phyloP scores from a whole-genome alignment of 1,140 invertebrate genomes.

The Micrasema longulum region DNA sequence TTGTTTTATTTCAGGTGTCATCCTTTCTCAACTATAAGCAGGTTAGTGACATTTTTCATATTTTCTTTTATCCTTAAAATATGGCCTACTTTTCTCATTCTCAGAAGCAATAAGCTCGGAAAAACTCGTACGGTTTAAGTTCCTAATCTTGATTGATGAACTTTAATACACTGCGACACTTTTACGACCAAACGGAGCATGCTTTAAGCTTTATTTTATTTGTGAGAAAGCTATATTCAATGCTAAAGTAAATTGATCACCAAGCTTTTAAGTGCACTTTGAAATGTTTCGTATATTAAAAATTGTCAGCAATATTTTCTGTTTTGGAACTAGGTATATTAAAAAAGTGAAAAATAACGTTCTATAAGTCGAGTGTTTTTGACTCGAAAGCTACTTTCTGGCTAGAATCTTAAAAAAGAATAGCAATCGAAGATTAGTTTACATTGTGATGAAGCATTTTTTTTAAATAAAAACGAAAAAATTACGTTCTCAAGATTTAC shows the following conservation, averaged over 20 bases:
- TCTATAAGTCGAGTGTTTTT: too few relatives aligned
- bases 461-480: too few relatives aligned
- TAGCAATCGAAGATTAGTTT: too few relatives aligned
- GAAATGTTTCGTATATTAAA: not conserved
- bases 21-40: not conserved
- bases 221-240: conserved; percentile 8
- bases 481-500: too few relatives aligned
- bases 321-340: too few relatives aligned
- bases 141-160: conserved; percentile 31
- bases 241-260: conserved; percentile 3
- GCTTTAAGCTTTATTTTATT: conserved; percentile 22
- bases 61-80: conserved; percentile 19
- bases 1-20: conserved; percentile 29
- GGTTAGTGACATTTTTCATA: conserved; percentile 28
- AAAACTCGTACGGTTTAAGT: conserved; percentile 22
- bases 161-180: conserved; percentile 30
- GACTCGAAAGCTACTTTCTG: too few relatives aligned
- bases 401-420: too few relatives aligned
- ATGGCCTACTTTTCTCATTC: conserved; percentile 22
- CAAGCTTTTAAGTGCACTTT: conserved; percentile 1
- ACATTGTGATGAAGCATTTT: too few relatives aligned
- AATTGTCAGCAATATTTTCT: too few relatives aligned
- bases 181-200: conserved; percentile 4
- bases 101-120: conserved; percentile 15
- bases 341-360: too few relatives aligned